Evolutionary conservation across 1,140 invertebrate genomes (phyloP).

Genomic region (Drosophila varians): DNA sequence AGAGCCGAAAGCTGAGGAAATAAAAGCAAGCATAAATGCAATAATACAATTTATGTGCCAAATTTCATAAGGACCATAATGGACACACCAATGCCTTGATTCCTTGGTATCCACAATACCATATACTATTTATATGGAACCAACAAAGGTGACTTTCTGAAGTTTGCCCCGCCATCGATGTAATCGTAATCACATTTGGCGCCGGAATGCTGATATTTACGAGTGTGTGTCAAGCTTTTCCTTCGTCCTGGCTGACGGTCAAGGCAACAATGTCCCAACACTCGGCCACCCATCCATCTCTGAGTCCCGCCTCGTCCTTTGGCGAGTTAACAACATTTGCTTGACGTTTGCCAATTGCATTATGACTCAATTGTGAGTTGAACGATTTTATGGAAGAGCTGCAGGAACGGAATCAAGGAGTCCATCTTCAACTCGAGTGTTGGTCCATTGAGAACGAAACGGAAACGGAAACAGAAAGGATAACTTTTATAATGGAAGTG

Average conservation of each 20-base stretch:
- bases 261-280: conserved; percentile 66
- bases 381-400: conserved; percentile 61
- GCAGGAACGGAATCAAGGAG: conserved; percentile 26
- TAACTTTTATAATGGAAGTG: conserved; percentile 1
- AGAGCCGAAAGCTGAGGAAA: conserved; percentile 58
- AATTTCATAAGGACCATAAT: conserved; percentile 80
- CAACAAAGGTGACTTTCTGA: conserved; percentile 73
- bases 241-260: conserved; percentile 28
- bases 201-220: conserved; percentile 32
- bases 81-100: conserved; percentile 49
- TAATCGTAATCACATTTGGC: conserved; percentile 77
- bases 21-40: conserved; percentile 83
- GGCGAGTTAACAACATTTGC: conserved; percentile 76
- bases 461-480: conserved; percentile 2
- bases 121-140: conserved; percentile 16
- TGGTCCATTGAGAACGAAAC: conserved; percentile 21
- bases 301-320: neutral
- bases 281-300: conserved; percentile 8
- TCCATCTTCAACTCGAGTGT: conserved; percentile 30
- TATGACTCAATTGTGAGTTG: conserved; percentile 79
- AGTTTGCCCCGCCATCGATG: conserved; percentile 33
- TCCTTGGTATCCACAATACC: conserved; percentile 35
- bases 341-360: conserved; percentile 81
- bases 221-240: conserved; percentile 63
- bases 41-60: conserved; percentile 83